phyloP scores from a whole-genome alignment of 2,797 vertebrate species.

The Arremon brunneinucha region DNA sequence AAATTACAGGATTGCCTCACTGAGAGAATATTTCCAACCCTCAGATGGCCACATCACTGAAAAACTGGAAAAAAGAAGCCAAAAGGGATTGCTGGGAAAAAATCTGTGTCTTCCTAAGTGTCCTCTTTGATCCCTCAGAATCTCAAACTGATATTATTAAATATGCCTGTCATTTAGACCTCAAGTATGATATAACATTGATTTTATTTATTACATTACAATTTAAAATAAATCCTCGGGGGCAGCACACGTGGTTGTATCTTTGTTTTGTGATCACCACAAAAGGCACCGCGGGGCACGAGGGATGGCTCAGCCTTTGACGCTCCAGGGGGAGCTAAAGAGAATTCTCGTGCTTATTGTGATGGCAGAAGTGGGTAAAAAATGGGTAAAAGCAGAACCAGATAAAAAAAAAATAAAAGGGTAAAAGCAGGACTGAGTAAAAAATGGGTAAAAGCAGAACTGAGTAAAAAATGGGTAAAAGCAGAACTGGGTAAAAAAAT shows the following conservation, averaged over 20 bases:
- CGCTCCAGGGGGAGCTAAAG: accelerated
- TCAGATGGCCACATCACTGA: background rate
- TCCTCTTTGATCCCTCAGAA: background rate
- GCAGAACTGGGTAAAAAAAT: too few relatives aligned
- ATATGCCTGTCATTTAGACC: background rate
- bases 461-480: too few relatives aligned
- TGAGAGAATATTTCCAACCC: background rate
- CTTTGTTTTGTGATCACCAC: background rate
- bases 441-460: too few relatives aligned
- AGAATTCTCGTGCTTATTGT: accelerated
- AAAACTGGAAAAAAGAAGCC: background rate
- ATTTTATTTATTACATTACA: background rate
- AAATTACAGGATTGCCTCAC: accelerated
- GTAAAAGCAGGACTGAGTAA: too few relatives aligned
- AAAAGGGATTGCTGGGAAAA: background rate
- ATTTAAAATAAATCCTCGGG: background rate
- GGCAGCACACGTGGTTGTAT: background rate
- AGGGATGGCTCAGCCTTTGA: background rate
- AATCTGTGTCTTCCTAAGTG: accelerated
- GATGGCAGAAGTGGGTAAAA: background rate
- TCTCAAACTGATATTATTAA: background rate
- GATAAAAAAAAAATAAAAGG: too few relatives aligned
- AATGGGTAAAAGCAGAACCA: background rate
- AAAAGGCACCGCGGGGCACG: accelerated
- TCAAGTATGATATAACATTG: too few relatives aligned